Conservation (phyloP, 2,888 invertebrate species). For the Chironomus tentans region DNA sequence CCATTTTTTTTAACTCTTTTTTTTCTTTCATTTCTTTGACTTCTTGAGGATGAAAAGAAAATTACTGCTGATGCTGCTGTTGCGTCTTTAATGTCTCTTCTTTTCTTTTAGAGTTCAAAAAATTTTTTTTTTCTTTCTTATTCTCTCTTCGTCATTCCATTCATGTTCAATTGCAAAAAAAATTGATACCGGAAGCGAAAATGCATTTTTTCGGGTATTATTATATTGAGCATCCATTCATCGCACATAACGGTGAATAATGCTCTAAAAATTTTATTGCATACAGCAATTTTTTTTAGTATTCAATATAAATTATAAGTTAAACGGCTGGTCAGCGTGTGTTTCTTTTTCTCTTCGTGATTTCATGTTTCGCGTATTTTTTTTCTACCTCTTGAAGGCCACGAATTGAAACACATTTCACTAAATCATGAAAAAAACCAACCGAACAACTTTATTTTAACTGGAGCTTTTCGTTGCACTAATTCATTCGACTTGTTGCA, state of each 20-base stretch:
- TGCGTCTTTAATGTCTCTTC: conserved; percentile 1
- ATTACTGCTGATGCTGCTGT: background rate
- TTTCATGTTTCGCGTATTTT: conserved; percentile 27
- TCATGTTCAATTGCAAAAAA: background rate
- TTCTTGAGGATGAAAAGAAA: background rate
- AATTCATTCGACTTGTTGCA: background rate
- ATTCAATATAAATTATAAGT: background rate
- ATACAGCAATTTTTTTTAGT: background rate
- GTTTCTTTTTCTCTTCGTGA: conserved; percentile 10
- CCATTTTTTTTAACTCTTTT: background rate
- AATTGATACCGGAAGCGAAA: conserved; percentile 6
- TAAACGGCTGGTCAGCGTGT: background rate
- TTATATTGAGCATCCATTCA: background rate
- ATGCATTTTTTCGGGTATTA: background rate
- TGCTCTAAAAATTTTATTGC: conserved; percentile 15
- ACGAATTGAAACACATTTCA: conserved; percentile 21
- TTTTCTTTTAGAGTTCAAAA: background rate
- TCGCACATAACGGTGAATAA: conserved; percentile 23
- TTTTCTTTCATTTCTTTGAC: too few relatives aligned
- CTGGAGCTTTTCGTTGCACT: background rate
- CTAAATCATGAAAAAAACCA: conserved; percentile 11
- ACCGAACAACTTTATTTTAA: conserved; percentile 11
- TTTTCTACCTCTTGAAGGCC: conserved; percentile 22
- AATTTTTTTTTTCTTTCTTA: background rate
- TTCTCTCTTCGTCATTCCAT: too few relatives aligned